Percentiles rank a stretch among this genome's conserved stretches.
These are phyloP conservation scores for Colletes collaris DNA, from an alignment of 2,888 invertebrate genomes.

Conservation along the genomic window DNA sequence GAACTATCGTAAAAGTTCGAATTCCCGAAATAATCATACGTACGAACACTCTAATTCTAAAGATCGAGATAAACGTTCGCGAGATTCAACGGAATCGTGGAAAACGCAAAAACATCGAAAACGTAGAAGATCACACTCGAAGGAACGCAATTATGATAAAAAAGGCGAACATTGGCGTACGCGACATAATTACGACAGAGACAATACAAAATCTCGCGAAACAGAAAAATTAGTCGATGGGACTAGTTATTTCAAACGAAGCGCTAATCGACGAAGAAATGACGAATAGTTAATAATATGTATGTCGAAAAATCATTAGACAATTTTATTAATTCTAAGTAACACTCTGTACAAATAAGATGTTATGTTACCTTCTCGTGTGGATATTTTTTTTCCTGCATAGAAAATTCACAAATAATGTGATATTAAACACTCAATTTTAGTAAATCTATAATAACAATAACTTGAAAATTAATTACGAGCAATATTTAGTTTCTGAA, in stretches of 20 bases:
- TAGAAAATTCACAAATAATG: too few species aligned
- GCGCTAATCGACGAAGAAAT: not conserved
- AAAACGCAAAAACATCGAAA: slow-evolving; percentile 25
- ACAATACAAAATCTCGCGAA: not conserved
- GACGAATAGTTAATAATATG: not conserved
- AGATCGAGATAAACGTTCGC: slow-evolving; percentile 26
- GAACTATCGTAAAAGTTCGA: not conserved
- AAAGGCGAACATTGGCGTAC: slow-evolving; percentile 51
- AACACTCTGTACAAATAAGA: not conserved
- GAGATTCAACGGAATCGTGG: slow-evolving; percentile 18
- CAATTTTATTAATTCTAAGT: not conserved
- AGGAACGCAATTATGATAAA: slow-evolving; percentile 44
- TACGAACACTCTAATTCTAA: slow-evolving; percentile 13
- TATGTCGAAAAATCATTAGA: not conserved
- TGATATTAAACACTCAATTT: too few species aligned
- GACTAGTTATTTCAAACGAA: not conserved
- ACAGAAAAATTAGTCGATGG: not conserved
- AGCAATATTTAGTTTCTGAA: too few species aligned
- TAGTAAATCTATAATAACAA: too few species aligned
- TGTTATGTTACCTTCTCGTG: not conserved
- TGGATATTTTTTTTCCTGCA: not conserved
- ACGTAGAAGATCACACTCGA: slow-evolving; percentile 53
- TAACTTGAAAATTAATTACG: too few species aligned
- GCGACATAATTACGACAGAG: slow-evolving; percentile 6
- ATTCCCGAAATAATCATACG: slow-evolving; percentile 26